Percentiles rank a stretch among this genome's conserved stretches.
phyloP scores from a whole-genome alignment of 2,113 vertebrate species.

The Formicarius rufipectus region DNA sequence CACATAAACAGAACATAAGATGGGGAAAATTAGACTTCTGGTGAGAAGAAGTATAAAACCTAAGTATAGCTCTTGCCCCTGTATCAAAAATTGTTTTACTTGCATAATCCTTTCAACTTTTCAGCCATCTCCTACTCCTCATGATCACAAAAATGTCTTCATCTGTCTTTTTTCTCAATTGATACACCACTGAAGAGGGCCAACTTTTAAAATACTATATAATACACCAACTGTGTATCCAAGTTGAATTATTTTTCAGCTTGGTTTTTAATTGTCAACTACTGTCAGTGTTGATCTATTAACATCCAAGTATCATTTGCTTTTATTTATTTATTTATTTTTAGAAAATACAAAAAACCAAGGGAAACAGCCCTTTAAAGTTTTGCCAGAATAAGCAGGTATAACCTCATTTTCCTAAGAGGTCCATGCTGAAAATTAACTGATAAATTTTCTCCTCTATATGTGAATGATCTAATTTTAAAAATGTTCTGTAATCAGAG shows the following conservation, averaged over 20 bases:
- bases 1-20: slow-evolving; percentile 14
- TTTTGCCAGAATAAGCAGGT: not conserved
- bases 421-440: not conserved
- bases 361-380: not conserved
- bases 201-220: slow-evolving; percentile 50
- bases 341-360: not conserved
- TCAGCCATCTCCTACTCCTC: not conserved
- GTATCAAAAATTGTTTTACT: not conserved
- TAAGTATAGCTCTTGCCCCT: not conserved
- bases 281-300: slow-evolving; percentile 24
- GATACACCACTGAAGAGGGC: slow-evolving; percentile 33
- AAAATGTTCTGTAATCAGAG: not conserved
- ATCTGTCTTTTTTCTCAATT: slow-evolving; percentile 49
- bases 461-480: not conserved
- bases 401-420: not conserved
- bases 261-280: slow-evolving; percentile 61
- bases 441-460: not conserved
- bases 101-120: slow-evolving; percentile 41
- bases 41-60: not conserved
- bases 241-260: slow-evolving; percentile 57
- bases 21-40: slow-evolving; percentile 12
- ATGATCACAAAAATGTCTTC: slow-evolving; percentile 34
- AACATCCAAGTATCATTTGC: no score
- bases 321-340: no score
- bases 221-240: slow-evolving; percentile 34